Percentiles rank a stretch among this genome's conserved stretches.
phyloP scores from a whole-genome alignment of 2,888 invertebrate species.

The Mythimna impura region DNA sequence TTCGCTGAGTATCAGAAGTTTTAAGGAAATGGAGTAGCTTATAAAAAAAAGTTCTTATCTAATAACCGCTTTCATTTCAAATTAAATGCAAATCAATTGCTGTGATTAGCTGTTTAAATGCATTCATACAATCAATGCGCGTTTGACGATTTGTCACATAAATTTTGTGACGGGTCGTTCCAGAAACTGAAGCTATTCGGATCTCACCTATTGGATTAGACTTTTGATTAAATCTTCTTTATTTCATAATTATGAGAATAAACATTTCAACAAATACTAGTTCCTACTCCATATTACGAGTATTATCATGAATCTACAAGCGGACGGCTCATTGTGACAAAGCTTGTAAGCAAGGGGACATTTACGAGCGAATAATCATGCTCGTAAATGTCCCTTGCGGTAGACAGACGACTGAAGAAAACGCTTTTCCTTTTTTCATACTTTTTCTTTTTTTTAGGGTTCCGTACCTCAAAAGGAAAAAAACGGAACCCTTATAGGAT shows the following conservation, averaged over 20 bases:
- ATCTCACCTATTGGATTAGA: too few relatives aligned
- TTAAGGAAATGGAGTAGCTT: conserved; percentile 8
- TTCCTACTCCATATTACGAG: neutral
- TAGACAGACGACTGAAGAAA: conserved; percentile 13
- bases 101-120: too few relatives aligned
- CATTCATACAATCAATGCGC: too few relatives aligned
- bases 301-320: conserved; percentile 25
- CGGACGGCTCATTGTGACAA: conserved; percentile 30
- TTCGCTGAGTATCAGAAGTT: conserved; percentile 14
- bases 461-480: too few relatives aligned
- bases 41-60: too few relatives aligned
- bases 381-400: conserved; percentile 36
- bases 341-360: conserved; percentile 32
- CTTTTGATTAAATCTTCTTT: neutral
- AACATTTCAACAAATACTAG: neutral
- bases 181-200: too few relatives aligned
- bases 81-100: too few relatives aligned
- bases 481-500: too few relatives aligned
- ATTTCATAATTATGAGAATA: neutral
- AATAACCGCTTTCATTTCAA: too few relatives aligned
- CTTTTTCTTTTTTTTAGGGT: too few relatives aligned
- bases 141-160: too few relatives aligned
- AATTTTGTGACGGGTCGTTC: too few relatives aligned
- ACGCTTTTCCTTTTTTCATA: neutral
- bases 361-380: conserved; percentile 51